Conservation (phyloP, 1,140 invertebrate species). For the Rhopalosiphum padi region DNA sequence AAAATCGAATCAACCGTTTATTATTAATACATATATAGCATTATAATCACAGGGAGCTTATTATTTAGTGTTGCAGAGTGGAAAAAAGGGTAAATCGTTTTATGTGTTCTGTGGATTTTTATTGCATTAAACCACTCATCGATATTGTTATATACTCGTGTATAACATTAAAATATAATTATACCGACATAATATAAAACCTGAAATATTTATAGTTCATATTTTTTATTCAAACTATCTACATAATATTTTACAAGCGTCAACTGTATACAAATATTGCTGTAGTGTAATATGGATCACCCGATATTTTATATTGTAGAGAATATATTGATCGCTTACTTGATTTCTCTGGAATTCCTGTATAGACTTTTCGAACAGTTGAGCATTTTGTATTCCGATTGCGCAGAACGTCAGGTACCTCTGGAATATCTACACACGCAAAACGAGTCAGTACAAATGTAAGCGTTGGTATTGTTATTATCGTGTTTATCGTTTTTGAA, state of each 20-base stretch:
- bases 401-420: constrained; percentile 95
- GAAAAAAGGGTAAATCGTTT: background rate
- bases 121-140: background rate
- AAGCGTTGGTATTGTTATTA: background rate
- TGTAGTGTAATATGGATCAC: background rate
- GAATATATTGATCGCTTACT: constrained; percentile 64
- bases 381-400: constrained; percentile 96
- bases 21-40: too few species aligned
- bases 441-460: background rate
- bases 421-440: constrained; percentile 66
- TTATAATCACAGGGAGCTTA: background rate
- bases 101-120: background rate
- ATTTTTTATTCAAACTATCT: background rate
- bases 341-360: constrained; percentile 94
- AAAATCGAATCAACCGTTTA: too few species aligned
- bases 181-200: background rate
- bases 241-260: background rate
- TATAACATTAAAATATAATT: background rate
- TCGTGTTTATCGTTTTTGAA: background rate
- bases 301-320: background rate
- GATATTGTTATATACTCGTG: background rate
- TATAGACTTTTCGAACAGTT: constrained; percentile 92
- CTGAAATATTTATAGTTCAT: background rate
- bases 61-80: background rate
- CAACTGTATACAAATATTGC: background rate